Percentiles rank a stretch among this genome's conserved stretches.
Conservation (phyloP, 2,797 vertebrate species). For the Sarcophilus harrisii region DNA sequence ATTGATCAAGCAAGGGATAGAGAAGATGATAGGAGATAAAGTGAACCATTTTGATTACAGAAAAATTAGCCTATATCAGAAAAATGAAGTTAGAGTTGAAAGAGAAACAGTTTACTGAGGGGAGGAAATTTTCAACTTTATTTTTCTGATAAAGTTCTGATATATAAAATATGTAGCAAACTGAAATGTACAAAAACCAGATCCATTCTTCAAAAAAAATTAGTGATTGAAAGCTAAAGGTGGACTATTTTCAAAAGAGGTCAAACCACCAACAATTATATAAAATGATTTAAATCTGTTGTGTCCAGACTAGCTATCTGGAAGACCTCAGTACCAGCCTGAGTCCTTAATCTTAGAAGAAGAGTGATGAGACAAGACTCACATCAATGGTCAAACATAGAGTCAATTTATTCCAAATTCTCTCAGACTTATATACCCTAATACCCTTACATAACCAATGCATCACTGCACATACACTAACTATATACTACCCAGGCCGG, state of each 20-base stretch:
- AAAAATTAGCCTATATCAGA: background rate
- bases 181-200: background rate
- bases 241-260: background rate
- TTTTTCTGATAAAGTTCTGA: background rate
- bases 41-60: background rate
- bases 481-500: too few relatives aligned
- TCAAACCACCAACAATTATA: background rate
- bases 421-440: too few relatives aligned
- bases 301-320: too few relatives aligned
- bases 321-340: too few relatives aligned
- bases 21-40: background rate
- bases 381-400: too few relatives aligned
- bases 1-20: background rate
- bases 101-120: background rate
- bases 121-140: too few relatives aligned
- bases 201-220: background rate
- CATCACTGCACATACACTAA: too few relatives aligned
- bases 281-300: background rate
- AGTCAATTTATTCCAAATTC: too few relatives aligned
- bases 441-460: too few relatives aligned
- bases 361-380: too few relatives aligned
- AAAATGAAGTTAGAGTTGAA: background rate
- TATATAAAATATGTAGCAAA: background rate
- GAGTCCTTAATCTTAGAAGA: too few relatives aligned
- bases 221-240: background rate